These are phyloP conservation scores for Ailurus styani DNA, from an alignment of 2,113 vertebrate genomes.

Conservation along the genomic window DNA sequence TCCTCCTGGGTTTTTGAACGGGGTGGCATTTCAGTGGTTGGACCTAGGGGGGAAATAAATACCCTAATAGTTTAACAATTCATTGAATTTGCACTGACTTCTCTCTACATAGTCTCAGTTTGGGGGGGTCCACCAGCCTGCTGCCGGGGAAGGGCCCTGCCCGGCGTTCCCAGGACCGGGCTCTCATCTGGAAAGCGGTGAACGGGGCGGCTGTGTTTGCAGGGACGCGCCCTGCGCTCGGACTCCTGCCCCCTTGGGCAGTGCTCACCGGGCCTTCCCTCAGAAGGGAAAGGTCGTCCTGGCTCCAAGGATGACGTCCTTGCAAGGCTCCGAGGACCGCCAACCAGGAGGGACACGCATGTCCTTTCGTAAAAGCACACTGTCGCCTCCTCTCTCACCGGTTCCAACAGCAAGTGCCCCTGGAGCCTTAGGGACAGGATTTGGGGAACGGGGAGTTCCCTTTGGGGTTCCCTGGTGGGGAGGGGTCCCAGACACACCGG, in stretches of 20 bases:
- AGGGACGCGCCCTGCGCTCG: neutral
- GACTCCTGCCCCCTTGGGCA: neutral
- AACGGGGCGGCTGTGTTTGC: neutral
- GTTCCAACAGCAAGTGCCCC: neutral
- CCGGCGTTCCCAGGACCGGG: too few relatives aligned
- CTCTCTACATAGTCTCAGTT: neutral
- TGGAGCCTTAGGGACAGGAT: neutral
- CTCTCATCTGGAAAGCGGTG: neutral
- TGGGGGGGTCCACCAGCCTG: neutral
- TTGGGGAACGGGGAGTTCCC: too few relatives aligned
- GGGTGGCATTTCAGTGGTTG: neutral
- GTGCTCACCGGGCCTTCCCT: rapidly evolving
- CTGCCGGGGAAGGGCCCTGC: neutral
- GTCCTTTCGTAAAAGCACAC: neutral
- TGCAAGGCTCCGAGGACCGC: neutral
- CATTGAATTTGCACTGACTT: neutral
- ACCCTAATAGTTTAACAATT: neutral
- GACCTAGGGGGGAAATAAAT: neutral
- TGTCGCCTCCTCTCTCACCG: neutral
- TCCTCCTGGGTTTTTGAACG: neutral
- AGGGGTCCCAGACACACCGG: neutral
- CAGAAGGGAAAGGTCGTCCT: neutral
- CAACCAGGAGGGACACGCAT: neutral
- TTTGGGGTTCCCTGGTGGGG: neutral
- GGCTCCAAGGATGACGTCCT: neutral